Base-by-base conservation (phyloP, 2,888 invertebrate genomes). In the Patella depressa region DNA sequence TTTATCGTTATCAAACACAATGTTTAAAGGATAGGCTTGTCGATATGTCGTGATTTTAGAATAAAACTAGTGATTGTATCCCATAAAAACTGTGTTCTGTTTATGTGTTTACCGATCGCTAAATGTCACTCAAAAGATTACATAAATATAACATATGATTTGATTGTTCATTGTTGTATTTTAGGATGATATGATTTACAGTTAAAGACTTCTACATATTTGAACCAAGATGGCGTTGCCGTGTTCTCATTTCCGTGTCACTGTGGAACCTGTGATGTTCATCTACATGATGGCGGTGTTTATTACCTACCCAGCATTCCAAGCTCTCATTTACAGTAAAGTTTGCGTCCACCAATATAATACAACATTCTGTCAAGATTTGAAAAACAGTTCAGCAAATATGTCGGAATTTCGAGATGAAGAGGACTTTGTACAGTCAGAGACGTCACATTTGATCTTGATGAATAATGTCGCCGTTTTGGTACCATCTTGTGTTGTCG, bases 211-310 rank as follows among this genome's bases (percentile, higher is more conserved):
- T 45, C 45, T 0, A 45, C 45, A 45, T 45, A 7, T 9, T 7
- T 45, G 9, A 45, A 45, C 45, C 9, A 45, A 45, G 45, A 45
- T 45, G 45, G 45, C 9, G 45, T 9, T 9, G 45, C 9, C 45
- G 9, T 45, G 45, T 45, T 45, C 9, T 45, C 45, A 45, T 45
- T 45, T 45, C 45, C 73, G 76, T 73, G 93, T 96, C 76, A 95
- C 96, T 0, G 96, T 97, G 34, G 97, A 97, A 88, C 97, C 97
- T 0, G 94, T 96, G 0, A 94, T 97, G 94, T 95, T 96, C 89
- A 92, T 97, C 2, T 97, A 96, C 89, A 96, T 97, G 96, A 94
- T 96, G 93, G 96, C 96, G 1, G 95, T 94, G 34, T 92, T 89
- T 79, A 85, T 92, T 76, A 89, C 91, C 77, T 91, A 89, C 77